Evolutionary conservation across 1,140 invertebrate genomes (phyloP), one percentile per base, ranked within the genome.

Genomic region (Penaeus japonicus): DNA sequence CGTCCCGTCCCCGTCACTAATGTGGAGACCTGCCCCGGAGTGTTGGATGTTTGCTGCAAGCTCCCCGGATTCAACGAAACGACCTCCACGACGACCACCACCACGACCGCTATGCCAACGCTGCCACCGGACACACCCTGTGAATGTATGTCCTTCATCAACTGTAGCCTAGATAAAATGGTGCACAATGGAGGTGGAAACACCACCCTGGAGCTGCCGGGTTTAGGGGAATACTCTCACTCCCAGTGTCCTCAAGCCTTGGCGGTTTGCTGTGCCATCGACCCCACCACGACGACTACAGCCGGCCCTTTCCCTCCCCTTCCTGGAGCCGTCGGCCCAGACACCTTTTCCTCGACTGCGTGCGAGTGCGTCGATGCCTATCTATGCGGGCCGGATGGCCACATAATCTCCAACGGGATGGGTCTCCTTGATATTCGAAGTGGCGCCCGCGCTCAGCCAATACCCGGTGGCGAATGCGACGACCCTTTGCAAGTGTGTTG

Each of bases 391-490:
- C 93, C 94, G 27, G 93, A 95, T 85, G 94, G 94, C 0, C 94
- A 94, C 0, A 94, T 96, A 32, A 94, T 95, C 73, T 95, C 94
- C 0, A 94, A 96, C 91, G 96, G 96, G 4, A 92, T 94, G 24
- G 95, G 95, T 57, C 92, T 97, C 32, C 96, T 97, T 88, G 96
- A 97, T 92, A 96, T 96, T 54, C 94, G 95, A 93, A 94, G n/a
- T 22, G 15, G 24, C 15, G 24, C 17, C 20, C n/a, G 24, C 65
- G 2, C 65, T 24, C 24, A 73, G 7, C 65, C 65, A 5, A 20
- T 30, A 24, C 65, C 65, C 15, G 24, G 18, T 15, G 32, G 10
- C 65, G n/a, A 30, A 24, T 73, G 65, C n/a, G 65, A 73, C 7
- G 24, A 24, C 65, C 65, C 24, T 18, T 2, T 24, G 24, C 65